Evolutionary conservation across 2,113 vertebrate genomes (phyloP).

Genomic region (Eurypyga helias): DNA sequence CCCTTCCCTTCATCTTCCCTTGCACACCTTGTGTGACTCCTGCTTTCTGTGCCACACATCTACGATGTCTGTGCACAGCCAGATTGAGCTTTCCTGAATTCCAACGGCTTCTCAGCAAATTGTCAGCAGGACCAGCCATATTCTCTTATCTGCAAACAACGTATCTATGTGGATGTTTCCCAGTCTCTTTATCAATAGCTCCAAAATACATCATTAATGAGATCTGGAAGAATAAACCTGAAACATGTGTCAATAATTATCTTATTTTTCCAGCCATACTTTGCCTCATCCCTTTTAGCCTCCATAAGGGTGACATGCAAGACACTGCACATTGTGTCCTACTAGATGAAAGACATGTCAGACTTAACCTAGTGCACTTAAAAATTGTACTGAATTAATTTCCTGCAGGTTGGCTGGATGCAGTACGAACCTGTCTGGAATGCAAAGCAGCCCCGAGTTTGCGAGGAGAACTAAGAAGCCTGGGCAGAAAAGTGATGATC

Average conservation of each 20-base stretch:
- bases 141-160: neutral
- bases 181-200: neutral
- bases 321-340: neutral
- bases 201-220: neutral
- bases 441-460: constrained; percentile 1
- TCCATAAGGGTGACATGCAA: neutral
- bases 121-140: neutral
- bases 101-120: neutral
- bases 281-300: neutral
- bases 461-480: neutral
- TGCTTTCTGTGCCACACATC: neutral
- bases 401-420: neutral
- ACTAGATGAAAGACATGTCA: neutral
- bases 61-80: fast-evolving
- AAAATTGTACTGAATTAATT: constrained; percentile 1
- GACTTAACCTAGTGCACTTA: neutral
- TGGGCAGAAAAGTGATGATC: constrained; percentile 11
- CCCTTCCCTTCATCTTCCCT: neutral
- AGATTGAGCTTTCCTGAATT: neutral
- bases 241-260: neutral
- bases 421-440: neutral
- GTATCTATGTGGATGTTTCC: neutral
- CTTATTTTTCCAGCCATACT: neutral
- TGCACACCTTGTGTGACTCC: fast-evolving
- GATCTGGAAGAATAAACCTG: neutral